Conservation (phyloP, 2,797 vertebrate species). For the Chaenodraco wilsoni region DNA sequence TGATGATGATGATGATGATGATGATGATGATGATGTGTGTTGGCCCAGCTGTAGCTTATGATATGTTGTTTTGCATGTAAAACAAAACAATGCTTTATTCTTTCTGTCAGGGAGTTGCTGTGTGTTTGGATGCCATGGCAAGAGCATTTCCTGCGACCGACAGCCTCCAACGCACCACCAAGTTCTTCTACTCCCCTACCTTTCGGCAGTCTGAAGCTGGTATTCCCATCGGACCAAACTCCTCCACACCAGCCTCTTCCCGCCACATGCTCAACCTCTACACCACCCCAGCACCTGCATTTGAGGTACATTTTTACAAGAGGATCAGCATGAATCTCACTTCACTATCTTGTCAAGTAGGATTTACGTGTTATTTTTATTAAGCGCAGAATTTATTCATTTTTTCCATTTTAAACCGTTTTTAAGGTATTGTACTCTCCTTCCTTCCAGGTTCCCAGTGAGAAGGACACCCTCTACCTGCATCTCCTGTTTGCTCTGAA, state of each 20-base stretch:
- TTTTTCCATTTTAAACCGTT: background rate
- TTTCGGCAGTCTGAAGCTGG: slow-evolving; percentile 78
- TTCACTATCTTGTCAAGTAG: background rate
- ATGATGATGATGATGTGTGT: background rate
- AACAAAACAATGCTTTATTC: background rate
- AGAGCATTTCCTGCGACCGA: slow-evolving; percentile 79
- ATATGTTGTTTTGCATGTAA: background rate
- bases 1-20: background rate
- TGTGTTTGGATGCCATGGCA: slow-evolving; percentile 84
- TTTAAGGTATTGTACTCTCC: background rate
- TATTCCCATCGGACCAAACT: slow-evolving; percentile 81
- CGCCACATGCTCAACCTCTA: slow-evolving; percentile 83
- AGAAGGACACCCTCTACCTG: slow-evolving; percentile 82
- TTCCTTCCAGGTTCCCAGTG: slow-evolving; percentile 66
- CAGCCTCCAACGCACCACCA: slow-evolving; percentile 78
- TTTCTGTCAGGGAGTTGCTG: slow-evolving; percentile 83
- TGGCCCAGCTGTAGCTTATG: background rate
- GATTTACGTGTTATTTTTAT: background rate
- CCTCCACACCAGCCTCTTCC: slow-evolving; percentile 80
- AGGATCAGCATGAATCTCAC: background rate
- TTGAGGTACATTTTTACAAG: slow-evolving; percentile 51
- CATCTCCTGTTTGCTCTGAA: slow-evolving; percentile 89
- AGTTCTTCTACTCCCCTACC: slow-evolving; percentile 76
- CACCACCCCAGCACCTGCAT: slow-evolving; percentile 76
- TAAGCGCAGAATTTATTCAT: background rate